phyloP scores from a whole-genome alignment of 2,797 vertebrate genomes.

The Otolemur crassicaudatus region DNA sequence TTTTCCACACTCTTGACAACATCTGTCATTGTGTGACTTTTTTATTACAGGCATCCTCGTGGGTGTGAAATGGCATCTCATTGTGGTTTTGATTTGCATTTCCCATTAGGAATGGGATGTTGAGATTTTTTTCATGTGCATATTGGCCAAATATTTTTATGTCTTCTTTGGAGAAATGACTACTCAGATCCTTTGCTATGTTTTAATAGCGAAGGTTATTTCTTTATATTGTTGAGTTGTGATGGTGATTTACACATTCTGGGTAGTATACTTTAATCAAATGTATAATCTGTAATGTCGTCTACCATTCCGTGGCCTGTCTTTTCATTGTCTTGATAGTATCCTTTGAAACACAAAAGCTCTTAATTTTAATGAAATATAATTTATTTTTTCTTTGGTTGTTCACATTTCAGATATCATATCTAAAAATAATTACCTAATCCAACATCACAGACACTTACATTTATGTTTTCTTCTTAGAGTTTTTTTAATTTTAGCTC shows the following conservation, averaged over 20 bases:
- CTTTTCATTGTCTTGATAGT: neutral
- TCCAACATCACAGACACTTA: neutral
- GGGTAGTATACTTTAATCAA: neutral
- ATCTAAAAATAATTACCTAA: neutral
- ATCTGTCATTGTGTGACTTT: neutral
- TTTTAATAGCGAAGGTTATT: neutral
- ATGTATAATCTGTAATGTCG: neutral
- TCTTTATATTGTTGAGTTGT: neutral
- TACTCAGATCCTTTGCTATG: neutral
- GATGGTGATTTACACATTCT: neutral
- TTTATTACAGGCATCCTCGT: neutral
- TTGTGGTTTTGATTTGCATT: conserved; percentile 14
- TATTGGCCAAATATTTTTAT: neutral
- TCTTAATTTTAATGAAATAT: conserved; percentile 8
- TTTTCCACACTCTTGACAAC: conserved; percentile 22
- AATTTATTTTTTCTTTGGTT: neutral
- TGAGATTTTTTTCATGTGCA: neutral
- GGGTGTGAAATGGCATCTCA: neutral
- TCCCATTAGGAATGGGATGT: neutral
- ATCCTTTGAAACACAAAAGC: neutral
- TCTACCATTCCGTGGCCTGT: neutral
- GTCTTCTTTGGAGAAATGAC: neutral
- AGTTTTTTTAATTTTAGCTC: conserved; percentile 8
- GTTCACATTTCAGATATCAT: neutral
- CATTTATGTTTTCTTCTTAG: neutral